phyloP scores from a whole-genome alignment of 1,140 invertebrate genomes.

The Delia radicum region DNA sequence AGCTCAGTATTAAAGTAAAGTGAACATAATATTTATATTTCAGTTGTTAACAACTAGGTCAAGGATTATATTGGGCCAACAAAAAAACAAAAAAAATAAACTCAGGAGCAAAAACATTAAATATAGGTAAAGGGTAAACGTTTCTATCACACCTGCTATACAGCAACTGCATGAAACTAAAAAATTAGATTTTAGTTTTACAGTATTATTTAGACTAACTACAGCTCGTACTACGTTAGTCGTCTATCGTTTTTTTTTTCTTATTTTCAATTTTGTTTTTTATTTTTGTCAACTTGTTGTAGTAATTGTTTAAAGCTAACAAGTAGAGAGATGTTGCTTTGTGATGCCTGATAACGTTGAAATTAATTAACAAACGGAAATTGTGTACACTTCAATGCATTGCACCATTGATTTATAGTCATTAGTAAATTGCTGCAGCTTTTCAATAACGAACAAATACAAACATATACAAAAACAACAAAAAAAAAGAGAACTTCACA shows the following conservation, averaged over 20 bases:
- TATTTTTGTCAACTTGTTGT: too few species aligned
- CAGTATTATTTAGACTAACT: too few species aligned
- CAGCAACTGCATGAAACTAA: too few species aligned
- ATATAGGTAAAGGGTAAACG: too few species aligned
- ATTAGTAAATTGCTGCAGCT: background rate
- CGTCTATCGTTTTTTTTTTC: too few species aligned
- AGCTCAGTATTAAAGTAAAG: background rate
- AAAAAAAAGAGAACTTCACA: background rate
- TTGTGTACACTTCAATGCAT: background rate
- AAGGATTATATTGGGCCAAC: background rate
- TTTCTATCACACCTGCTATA: too few species aligned
- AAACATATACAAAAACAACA: background rate
- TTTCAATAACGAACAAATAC: background rate
- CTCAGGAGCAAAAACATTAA: background rate
- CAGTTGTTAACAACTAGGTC: background rate
- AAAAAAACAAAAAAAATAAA: background rate
- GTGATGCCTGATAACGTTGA: background rate
- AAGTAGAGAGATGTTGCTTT: background rate
- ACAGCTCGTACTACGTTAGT: too few species aligned
- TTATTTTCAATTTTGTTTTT: too few species aligned
- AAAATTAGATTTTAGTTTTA: too few species aligned
- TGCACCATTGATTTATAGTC: slow-evolving; percentile 4
- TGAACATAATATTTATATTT: too few species aligned
- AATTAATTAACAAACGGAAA: slow-evolving; percentile 2
- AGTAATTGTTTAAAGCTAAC: too few species aligned